Base-by-base conservation (phyloP, 2,888 invertebrate genomes). In the Stictocephala bisonia region DNA sequence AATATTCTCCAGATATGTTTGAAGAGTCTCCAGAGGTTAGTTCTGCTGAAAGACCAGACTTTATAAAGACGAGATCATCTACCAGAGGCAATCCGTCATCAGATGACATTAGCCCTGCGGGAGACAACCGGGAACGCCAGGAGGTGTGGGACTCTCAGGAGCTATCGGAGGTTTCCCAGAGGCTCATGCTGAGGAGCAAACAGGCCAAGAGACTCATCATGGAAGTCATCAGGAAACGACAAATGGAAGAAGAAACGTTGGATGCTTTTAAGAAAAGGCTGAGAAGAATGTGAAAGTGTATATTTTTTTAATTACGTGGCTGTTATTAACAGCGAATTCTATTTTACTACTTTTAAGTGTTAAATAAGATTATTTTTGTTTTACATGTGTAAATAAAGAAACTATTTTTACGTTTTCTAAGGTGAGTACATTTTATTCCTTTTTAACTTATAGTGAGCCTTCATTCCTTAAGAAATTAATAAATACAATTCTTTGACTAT, bases 141-240 rank as follows among this genome's bases (percentile, higher is more conserved):
- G 22, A n/a, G 9, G 27, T 3, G 26, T 64, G 64, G 64, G 13
- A 26, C 27, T 15, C 44, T 18, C 64, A 64, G 27, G 44, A 64
- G 24, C 15, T 64, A 3, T 13, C 41, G 1, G 4, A 4, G n/a
- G 22, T 44, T 20, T 3, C 64, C 44, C 11, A 27, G 44, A 64
- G 44, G n/a, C 24, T 64, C 15, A 22, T 6, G 64, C 3, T 64
- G n/a, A 11, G 64, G 24, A 40, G 44, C 22, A 64, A 64, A 18
- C 64, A 64, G 18, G 44, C 27, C 44, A 64, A 22, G 44, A 64
- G 64, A 44, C 64, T 64, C 15, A 44, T 64, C 26, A 22, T 64
- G 64, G 27, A 24, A n/a, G 44, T 64, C 26, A 64, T 64, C 41
- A 41, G 64, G 26, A 64, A 64, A 15, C 40, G 64, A 11, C 64